These are phyloP conservation scores for Mamestra brassicae DNA, from an alignment of 2,888 invertebrate species.

Conservation along the genomic window DNA sequence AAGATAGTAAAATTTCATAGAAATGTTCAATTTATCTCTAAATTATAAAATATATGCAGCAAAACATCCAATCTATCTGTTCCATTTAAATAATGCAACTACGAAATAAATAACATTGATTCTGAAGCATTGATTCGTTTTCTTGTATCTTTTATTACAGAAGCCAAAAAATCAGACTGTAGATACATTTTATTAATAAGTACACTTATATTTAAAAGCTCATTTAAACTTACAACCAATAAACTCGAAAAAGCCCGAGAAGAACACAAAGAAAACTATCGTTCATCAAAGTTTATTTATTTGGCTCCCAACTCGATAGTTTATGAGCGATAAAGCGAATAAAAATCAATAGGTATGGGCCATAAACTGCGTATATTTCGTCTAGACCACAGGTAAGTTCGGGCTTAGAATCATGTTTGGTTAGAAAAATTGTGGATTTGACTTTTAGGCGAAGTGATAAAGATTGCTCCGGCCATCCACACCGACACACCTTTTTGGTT, in stretches of 20 bases:
- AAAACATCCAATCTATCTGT: neutral
- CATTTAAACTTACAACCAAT: conserved; percentile 8
- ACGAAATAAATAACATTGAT: neutral
- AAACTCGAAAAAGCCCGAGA: neutral
- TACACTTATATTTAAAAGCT: neutral
- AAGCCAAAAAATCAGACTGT: neutral
- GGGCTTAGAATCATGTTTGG: neutral
- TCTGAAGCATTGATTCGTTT: neutral
- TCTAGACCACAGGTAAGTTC: conserved; percentile 39
- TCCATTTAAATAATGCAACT: neutral
- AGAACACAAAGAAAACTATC: conserved; percentile 20
- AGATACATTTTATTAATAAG: neutral
- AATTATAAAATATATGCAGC: neutral
- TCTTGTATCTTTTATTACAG: neutral
- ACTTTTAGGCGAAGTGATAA: neutral
- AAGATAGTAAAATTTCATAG: too few relatives aligned
- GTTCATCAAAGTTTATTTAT: conserved; percentile 56
- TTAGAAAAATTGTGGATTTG: neutral
- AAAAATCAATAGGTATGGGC: conserved; percentile 56
- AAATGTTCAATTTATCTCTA: neutral
- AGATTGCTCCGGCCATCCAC: too few relatives aligned
- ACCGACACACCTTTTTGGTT: too few relatives aligned
- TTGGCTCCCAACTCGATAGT: conserved; percentile 41
- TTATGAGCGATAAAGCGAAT: conserved; percentile 48
- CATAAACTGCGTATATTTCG: conserved; percentile 56